Percentiles rank a stretch among this genome's conserved stretches.
phyloP scores from a whole-genome alignment of 2,113 vertebrate species.

The Tapirus terrestris region DNA sequence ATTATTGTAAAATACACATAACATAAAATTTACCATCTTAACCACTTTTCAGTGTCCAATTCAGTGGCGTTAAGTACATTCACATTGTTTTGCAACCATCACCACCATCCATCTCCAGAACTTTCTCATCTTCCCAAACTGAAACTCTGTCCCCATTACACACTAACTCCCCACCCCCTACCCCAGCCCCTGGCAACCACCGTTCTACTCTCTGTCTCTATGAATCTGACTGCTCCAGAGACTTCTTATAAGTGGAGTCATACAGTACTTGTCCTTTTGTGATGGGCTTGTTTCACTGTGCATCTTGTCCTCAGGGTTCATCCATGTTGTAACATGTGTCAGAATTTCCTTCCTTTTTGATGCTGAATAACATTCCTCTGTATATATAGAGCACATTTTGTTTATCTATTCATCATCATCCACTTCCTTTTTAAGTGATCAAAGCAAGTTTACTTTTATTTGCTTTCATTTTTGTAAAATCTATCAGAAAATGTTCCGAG shows the following conservation, averaged over 20 bases:
- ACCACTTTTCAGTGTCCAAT: rapidly evolving
- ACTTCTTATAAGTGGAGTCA: neutral
- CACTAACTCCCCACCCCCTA: neutral
- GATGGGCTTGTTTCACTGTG: neutral
- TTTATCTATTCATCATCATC: neutral
- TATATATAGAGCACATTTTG: neutral
- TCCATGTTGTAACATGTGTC: neutral
- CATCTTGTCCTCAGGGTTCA: neutral
- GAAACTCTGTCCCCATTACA: neutral
- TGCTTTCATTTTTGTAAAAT: neutral
- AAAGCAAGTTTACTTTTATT: neutral
- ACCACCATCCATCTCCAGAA: too few relatives aligned
- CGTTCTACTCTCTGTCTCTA: neutral
- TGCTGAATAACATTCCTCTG: neutral
- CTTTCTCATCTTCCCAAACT: neutral
- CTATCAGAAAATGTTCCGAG: neutral
- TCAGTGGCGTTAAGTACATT: too few relatives aligned
- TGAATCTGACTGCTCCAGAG: neutral
- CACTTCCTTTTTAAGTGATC: neutral
- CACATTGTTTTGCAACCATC: rapidly evolving
- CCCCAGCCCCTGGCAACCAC: neutral
- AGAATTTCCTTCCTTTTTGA: neutral
- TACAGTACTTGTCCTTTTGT: neutral
- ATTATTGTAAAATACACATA: neutral
- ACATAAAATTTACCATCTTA: too few relatives aligned